Evolutionary conservation across 1,140 invertebrate species (phyloP), one percentile per base, ranked within the genome.

Genomic region (Lasioglossum albipes): DNA sequence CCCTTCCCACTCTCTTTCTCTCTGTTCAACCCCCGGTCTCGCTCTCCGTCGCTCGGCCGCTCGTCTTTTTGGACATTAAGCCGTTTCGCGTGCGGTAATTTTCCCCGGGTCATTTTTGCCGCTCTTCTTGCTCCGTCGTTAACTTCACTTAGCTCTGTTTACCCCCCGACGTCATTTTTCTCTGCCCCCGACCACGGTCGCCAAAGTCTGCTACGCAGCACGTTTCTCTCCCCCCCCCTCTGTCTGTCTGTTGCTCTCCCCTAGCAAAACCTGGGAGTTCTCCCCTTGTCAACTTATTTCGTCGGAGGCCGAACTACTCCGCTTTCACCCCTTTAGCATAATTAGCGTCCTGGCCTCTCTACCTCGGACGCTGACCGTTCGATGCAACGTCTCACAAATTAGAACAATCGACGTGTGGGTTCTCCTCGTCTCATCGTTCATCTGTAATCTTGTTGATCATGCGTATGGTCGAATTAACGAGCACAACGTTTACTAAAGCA

Each of bases 61-160:
- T 82, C 84, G 64, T 85, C 86, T 79, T 87, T 87, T 87, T 87
- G 79, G 85, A 87, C 86, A 87, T 87, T 87, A 87, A 87, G 83
- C 82, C 86, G 85, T 87, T 87, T 75, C 86, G 85, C 82, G 86
- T 87, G 82, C 86, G 86, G 86, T 87, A 87, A 87, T 87, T 87
- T 87, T 87, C 75, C 79, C 85, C 18, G 61, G 82, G 76, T 87
- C 85, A 87, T 87, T 87, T 87, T 87, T 87, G 82, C 85, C 85
- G 78, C 82, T 84, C 82, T 87, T 87, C 86, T 87, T 87, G 85
- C 82, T 70, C 79, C 82, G 76, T 87, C 86, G 86, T 87, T 87
- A 87, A 87, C 86, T 87, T 87, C 86, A 87, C 86, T 87, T 87
- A 87, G 78, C 84, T 87, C 85, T 86, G 84, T 87, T 87, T 87